Percentiles rank a stretch among this genome's conserved stretches.
These are phyloP conservation scores for Babyrousa celebensis DNA, from an alignment of 2,797 vertebrate species.

Conservation along the genomic window DNA sequence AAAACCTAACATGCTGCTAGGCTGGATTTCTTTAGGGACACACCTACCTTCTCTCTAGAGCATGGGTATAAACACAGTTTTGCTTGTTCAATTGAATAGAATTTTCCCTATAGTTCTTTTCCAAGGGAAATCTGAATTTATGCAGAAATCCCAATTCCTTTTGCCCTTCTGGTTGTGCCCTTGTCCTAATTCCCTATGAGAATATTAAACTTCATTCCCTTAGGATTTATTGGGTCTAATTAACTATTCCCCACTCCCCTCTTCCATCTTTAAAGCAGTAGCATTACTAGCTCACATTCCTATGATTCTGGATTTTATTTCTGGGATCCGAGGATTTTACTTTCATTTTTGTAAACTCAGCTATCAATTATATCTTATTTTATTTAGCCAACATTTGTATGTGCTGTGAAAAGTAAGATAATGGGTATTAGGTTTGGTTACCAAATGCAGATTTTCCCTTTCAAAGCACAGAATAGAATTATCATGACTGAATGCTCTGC, in stretches of 20 bases:
- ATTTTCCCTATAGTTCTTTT: slow-evolving; percentile 38
- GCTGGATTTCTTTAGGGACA: not conserved
- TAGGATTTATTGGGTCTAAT: not conserved
- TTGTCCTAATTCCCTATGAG: not conserved
- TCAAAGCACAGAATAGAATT: not conserved
- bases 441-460: not conserved
- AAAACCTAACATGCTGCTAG: not conserved
- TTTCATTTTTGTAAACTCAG: slow-evolving; percentile 41
- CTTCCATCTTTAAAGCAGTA: not conserved
- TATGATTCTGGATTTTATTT: slow-evolving; percentile 10
- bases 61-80: not conserved
- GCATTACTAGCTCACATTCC: slow-evolving; percentile 2
- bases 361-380: not conserved
- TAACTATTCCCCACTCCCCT: not conserved
- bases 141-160: not conserved
- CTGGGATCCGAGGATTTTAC: not conserved
- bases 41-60: not conserved
- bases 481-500: not conserved
- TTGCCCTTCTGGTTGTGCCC: not conserved
- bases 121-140: not conserved
- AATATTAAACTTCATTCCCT: not conserved
- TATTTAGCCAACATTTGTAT: not conserved
- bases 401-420: not conserved
- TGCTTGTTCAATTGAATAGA: not conserved
- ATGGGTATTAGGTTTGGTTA: not conserved